These are phyloP conservation scores for Labeo catla DNA, from an alignment of 2,113 vertebrate species.

Conservation along the genomic window DNA sequence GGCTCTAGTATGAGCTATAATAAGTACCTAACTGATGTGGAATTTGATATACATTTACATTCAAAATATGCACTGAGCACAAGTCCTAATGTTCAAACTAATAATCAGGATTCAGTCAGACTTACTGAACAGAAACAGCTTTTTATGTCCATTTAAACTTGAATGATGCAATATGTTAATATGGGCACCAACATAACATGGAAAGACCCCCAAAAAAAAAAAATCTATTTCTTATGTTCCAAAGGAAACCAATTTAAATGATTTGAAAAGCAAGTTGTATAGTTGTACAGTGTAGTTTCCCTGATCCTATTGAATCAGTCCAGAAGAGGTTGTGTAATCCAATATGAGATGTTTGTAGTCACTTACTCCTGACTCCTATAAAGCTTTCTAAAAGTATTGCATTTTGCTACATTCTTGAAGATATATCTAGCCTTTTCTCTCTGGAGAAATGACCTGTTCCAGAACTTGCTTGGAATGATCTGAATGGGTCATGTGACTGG, in stretches of 20 bases:
- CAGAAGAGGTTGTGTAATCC: not conserved
- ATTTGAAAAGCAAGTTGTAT: not conserved
- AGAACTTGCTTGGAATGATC: constrained; percentile 32
- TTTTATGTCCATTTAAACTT: not conserved
- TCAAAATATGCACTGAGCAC: too few relatives aligned
- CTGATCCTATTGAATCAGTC: not conserved
- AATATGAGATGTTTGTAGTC: not conserved
- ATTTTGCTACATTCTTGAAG: not conserved
- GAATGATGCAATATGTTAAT: not conserved
- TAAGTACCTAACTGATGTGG: too few relatives aligned
- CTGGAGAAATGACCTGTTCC: not conserved
- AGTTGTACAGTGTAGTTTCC: not conserved
- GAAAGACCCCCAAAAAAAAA: not conserved
- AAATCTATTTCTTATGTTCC: not conserved
- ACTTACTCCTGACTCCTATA: not conserved
- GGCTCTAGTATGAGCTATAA: too few relatives aligned
- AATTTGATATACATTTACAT: too few relatives aligned
- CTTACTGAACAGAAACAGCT: not conserved
- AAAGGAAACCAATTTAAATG: not conserved
- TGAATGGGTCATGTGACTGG: constrained; percentile 40
- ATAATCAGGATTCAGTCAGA: not conserved
- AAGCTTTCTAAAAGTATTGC: not conserved
- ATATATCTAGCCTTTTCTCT: not conserved
- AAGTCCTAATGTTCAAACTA: too few relatives aligned
- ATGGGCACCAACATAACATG: not conserved